These are phyloP conservation scores for Ooceraea biroi DNA, from an alignment of 1,140 invertebrate species.

Conservation along the genomic window DNA sequence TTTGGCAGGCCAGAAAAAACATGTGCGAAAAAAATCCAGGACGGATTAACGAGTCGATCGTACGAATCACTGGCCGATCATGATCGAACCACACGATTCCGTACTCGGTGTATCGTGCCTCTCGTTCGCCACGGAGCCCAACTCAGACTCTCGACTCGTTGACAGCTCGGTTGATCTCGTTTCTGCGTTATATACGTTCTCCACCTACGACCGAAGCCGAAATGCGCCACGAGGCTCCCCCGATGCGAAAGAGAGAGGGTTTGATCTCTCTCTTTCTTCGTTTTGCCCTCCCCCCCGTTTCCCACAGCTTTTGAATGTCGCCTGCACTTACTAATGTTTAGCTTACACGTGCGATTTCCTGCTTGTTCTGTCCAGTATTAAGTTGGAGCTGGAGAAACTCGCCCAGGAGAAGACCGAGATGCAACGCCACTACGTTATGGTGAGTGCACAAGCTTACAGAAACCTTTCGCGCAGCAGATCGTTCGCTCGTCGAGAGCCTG, in stretches of 20 bases:
- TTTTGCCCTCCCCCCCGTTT: neutral
- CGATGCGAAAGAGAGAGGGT: neutral
- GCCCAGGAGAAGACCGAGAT: slow-evolving; percentile 99
- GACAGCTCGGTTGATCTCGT: slow-evolving; percentile 39
- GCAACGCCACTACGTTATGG: slow-evolving; percentile 99
- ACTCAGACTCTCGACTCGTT: slow-evolving; percentile 47
- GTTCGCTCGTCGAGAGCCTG: neutral
- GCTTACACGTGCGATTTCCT: slow-evolving; percentile 84
- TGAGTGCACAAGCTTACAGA: slow-evolving; percentile 87
- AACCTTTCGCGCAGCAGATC: slow-evolving; percentile 40
- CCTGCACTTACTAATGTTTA: slow-evolving; percentile 82
- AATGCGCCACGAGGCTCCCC: neutral
- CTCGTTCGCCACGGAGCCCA: slow-evolving; percentile 45
- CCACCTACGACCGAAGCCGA: neutral
- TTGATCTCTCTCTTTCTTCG: neutral
- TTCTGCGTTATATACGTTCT: slow-evolving; percentile 16
- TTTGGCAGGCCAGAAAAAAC: slow-evolving; percentile 36
- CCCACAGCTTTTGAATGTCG: slow-evolving; percentile 78
- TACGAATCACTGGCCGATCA: neutral
- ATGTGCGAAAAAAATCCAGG: neutral
- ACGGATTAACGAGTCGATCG: slow-evolving; percentile 43
- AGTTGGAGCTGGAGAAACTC: slow-evolving; percentile 96
- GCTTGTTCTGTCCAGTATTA: slow-evolving; percentile 90
- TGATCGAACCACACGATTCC: slow-evolving; percentile 22
- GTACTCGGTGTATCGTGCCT: slow-evolving; percentile 38